Evolutionary conservation across 2,888 invertebrate species (phyloP), one percentile per base, ranked within the genome.

Genomic region (Netelia melanura): DNA sequence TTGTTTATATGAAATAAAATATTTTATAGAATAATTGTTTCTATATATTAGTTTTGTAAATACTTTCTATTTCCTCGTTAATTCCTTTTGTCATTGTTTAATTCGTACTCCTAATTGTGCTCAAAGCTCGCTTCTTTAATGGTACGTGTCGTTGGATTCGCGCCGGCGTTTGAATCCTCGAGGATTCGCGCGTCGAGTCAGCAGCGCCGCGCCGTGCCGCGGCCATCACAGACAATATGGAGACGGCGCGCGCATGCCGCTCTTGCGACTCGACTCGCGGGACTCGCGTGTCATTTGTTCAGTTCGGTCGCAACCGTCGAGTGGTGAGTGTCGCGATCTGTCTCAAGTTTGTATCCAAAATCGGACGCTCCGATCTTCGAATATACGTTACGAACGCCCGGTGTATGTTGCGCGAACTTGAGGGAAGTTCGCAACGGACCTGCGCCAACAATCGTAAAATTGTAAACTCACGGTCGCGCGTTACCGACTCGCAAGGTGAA

Each of bases 301-400:
- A 84, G 85, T 85, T 64, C 21, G 61, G 75, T 74, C 78, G 75
- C 61, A 70, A 61, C 81, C 78, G 81, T 82, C 58, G 82, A 82
- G 21, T 61, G 74, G 75, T 71, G 38, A 43, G 75, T 23, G 56
- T 52, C 23, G 62, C 14, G 11, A 43, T 38, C 17, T 9, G 21
- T 58, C 17, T 58, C 14, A n/a, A 10, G 23, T 9, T 71, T 6
- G 43, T 30, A 30, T 30, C 70, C 11, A 52, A 14, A 79, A n/a
- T 8, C 68, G 25, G 54, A 44, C 25, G 72, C 65, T 72, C 5
- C 67, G 67, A 56, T 67, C 21, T 52, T 9, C 48, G 58, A 25
- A 61, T 48, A 62, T 25, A 30, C 68, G 64, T 9, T 74, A 74
- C 62, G 25, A 14, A 61, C 14, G 44, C 58, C 61, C 21, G 61